Evolutionary conservation across 2,113 vertebrate genomes (phyloP).

Genomic region (Melanostigma gelatinosum): DNA sequence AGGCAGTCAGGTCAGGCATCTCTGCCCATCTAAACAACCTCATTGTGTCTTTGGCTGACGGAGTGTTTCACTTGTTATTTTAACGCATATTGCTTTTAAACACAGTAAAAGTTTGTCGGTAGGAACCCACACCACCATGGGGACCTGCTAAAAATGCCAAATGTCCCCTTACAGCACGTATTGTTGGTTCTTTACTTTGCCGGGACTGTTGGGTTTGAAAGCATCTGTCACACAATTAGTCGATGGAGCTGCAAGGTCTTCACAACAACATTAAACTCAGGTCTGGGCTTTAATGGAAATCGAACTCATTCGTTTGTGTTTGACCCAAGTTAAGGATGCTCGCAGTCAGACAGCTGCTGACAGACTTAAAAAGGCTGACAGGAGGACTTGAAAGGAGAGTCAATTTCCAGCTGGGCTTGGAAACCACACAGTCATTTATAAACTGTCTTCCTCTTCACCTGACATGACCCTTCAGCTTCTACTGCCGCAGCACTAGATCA

Average conservation of each 20-base stretch:
- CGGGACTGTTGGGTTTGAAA: conserved; percentile 12
- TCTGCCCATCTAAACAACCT: not conserved
- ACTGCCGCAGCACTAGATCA: conserved; percentile 5
- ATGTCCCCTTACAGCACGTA: not conserved
- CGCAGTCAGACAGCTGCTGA: conserved; percentile 49
- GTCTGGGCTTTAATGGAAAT: conserved; percentile 33
- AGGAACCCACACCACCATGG: not conserved
- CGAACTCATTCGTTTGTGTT: conserved; percentile 15
- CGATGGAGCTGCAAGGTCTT: conserved; percentile 21
- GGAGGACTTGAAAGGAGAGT: conserved; percentile 50
- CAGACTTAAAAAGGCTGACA: conserved; percentile 54
- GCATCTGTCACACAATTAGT: conserved; percentile 15
- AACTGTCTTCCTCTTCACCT: conserved; percentile 60
- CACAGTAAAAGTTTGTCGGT: not conserved
- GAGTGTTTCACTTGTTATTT: not conserved
- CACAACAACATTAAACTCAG: conserved; percentile 35
- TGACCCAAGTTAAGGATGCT: conserved; percentile 39
- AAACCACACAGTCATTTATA: conserved; percentile 57
- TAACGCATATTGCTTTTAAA: not conserved
- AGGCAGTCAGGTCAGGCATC: conserved; percentile 30
- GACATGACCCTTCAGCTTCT: conserved; percentile 53
- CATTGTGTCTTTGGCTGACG: not conserved
- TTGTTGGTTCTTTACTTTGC: not conserved
- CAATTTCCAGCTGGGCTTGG: conserved; percentile 61
- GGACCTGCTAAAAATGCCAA: not conserved